Evolutionary conservation across 1,140 invertebrate species (phyloP).

Genomic region (Ectropis grisescens): DNA sequence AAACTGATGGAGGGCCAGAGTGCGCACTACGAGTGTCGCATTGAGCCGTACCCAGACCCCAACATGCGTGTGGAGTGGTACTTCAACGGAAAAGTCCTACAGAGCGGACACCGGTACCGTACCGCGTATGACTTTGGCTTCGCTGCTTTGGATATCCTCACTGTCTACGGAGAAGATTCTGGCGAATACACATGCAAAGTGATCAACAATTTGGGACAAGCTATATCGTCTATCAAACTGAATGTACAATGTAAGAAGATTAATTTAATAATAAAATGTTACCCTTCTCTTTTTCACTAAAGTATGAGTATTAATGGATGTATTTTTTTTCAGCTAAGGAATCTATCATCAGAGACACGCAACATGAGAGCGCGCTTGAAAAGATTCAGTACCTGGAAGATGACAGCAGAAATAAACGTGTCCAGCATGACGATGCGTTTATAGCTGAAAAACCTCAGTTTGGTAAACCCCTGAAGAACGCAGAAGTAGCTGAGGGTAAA

Average conservation of each 20-base stretch:
- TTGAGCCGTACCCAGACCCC: constrained; percentile 96
- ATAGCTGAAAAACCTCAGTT: constrained; percentile 90
- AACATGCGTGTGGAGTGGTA: constrained; percentile 95
- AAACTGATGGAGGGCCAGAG: constrained; percentile 88
- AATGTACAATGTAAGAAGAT: constrained; percentile 83
- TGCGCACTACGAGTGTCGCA: constrained; percentile 95
- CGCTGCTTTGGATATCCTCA: constrained; percentile 92
- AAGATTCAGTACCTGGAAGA: constrained; percentile 95
- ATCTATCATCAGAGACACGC: constrained; percentile 92
- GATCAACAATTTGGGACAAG: constrained; percentile 88
- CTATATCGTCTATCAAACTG: constrained; percentile 83
- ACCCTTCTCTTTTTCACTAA: too few relatives aligned
- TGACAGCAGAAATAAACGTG: constrained; percentile 82
- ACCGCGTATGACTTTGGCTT: constrained; percentile 96
- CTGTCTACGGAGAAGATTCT: constrained; percentile 93
- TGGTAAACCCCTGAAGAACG: constrained; percentile 88
- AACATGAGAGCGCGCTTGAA: constrained; percentile 93
- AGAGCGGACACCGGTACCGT: constrained; percentile 91
- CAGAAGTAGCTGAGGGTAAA: constrained; percentile 87
- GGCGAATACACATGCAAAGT: constrained; percentile 93
- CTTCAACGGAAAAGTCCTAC: constrained; percentile 92
- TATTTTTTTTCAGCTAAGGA: constrained; percentile 77
- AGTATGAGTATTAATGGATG: too few relatives aligned
- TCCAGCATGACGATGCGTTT: constrained; percentile 79
- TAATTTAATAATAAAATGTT: too few relatives aligned